phyloP scores from a whole-genome alignment of 1,140 invertebrate genomes.

The Maniola jurtina region DNA sequence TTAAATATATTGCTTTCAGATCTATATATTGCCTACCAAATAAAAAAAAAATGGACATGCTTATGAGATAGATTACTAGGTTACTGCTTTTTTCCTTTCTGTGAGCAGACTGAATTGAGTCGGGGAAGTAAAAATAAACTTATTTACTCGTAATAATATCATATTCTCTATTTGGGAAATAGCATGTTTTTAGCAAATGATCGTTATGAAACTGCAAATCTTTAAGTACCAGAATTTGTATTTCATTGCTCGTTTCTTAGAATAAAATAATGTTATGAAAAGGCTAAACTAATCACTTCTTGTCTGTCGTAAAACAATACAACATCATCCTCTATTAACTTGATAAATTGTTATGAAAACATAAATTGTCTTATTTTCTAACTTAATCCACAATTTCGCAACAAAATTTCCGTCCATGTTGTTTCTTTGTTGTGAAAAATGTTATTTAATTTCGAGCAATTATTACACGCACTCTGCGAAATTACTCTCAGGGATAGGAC shows the following conservation, averaged over 20 bases:
- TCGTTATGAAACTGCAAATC: background rate
- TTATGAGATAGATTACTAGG: background rate
- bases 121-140: background rate
- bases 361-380: conserved; percentile 58
- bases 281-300: background rate
- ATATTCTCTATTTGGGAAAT: background rate
- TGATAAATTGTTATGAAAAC: conserved; percentile 66
- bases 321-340: conserved; percentile 58
- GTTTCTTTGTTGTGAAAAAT: conserved; percentile 76
- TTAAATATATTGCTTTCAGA: background rate
- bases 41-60: background rate
- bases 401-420: conserved; percentile 62
- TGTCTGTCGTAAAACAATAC: conserved; percentile 22
- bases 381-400: conserved; percentile 57
- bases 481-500: conserved; percentile 73
- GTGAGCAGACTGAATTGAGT: background rate
- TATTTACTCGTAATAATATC: background rate
- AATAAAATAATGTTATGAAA: background rate
- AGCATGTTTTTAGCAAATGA: no score
- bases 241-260: background rate
- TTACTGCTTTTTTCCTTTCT: background rate
- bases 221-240: no score
- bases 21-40: background rate
- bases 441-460: conserved; percentile 77
- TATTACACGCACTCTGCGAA: conserved; percentile 74